phyloP scores from a whole-genome alignment of 2,888 invertebrate genomes.

The Erannis defoliaria region DNA sequence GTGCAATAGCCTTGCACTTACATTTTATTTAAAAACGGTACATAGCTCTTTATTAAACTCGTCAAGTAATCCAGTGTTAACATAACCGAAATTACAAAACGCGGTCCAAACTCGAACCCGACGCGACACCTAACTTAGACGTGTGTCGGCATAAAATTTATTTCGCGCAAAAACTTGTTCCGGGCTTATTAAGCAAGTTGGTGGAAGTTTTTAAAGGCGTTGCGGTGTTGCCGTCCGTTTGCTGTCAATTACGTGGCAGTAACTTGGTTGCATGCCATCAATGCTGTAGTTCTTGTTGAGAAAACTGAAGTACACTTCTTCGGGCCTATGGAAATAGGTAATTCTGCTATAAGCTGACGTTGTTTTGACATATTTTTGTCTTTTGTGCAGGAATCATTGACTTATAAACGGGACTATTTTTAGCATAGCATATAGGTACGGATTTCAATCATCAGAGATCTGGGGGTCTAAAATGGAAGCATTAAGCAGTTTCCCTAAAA shows the following conservation, averaged over 20 bases:
- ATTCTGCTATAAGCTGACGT: no score
- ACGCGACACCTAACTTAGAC: constrained; percentile 25
- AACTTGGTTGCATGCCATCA: constrained; percentile 15
- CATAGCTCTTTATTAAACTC: constrained; percentile 25
- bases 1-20: no score
- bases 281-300: neutral
- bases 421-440: no score
- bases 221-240: constrained; percentile 42
- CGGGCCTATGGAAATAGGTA: neutral
- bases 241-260: constrained; percentile 46
- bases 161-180: constrained; percentile 41
- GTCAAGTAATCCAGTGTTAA: constrained; percentile 20
- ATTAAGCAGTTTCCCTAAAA: no score
- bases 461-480: no score
- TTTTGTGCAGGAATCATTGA: no score
- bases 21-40: no score
- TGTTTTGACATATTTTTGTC: no score
- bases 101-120: constrained; percentile 20
- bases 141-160: constrained; percentile 42
- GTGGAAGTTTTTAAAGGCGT: constrained; percentile 43
- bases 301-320: neutral
- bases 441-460: no score
- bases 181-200: constrained; percentile 47
- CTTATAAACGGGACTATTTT: no score
- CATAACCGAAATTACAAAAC: constrained; percentile 33